These are phyloP conservation scores for Lacanobia oleracea DNA, from an alignment of 2,888 invertebrate species.

Conservation along the genomic window DNA sequence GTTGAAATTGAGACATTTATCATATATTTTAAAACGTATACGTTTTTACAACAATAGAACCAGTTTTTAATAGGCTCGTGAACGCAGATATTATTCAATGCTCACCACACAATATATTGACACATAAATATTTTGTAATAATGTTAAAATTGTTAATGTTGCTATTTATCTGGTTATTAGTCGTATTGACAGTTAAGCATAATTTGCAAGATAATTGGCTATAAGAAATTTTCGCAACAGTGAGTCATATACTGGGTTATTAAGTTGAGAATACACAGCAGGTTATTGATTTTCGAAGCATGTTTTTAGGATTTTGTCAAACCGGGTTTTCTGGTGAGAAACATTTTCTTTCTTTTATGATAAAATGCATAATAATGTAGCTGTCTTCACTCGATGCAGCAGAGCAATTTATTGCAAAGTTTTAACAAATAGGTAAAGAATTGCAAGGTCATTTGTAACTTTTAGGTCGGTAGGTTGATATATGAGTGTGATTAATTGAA, in stretches of 20 bases:
- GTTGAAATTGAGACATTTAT: constrained; percentile 58
- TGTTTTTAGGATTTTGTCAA: constrained; percentile 8
- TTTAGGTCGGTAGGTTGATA: too few species aligned
- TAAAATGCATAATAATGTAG: neutral
- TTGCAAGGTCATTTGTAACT: neutral
- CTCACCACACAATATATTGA: constrained; percentile 45
- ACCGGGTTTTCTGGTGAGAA: constrained; percentile 12
- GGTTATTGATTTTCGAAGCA: constrained; percentile 15
- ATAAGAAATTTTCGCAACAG: constrained; percentile 29
- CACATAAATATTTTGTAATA: constrained; percentile 50
- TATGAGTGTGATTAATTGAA: too few species aligned
- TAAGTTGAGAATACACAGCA: neutral
- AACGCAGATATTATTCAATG: constrained; percentile 47
- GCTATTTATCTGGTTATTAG: constrained; percentile 54
- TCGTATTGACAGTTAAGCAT: constrained; percentile 43
- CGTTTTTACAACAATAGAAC: constrained; percentile 49
- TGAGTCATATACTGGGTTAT: constrained; percentile 20
- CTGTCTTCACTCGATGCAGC: neutral
- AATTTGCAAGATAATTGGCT: constrained; percentile 34
- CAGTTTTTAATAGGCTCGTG: constrained; percentile 37
- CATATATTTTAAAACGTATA: constrained; percentile 53
- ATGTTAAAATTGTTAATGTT: constrained; percentile 53
- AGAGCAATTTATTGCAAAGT: neutral
- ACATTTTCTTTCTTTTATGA: constrained; percentile 16
- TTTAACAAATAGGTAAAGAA: neutral